Conservation (phyloP, 2,888 invertebrate genomes). For the Eubasilissa splendida region DNA sequence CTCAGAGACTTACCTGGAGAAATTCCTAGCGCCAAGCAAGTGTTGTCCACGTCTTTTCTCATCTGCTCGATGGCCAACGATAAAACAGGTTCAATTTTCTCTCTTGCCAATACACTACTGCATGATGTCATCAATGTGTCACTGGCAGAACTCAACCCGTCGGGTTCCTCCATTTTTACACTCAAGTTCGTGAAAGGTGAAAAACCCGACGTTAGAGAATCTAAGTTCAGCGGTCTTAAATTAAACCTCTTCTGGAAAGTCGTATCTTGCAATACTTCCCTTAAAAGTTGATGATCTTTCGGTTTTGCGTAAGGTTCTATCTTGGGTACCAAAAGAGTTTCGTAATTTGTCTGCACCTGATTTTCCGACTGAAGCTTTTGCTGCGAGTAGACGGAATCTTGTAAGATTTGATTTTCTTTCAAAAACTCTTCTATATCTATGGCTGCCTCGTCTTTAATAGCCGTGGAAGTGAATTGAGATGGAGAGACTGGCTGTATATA, state of each 20-base stretch:
- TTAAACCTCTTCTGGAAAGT: constrained; percentile 89
- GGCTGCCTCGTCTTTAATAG: constrained; percentile 73
- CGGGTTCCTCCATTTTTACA: constrained; percentile 80
- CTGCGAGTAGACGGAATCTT: constrained; percentile 62
- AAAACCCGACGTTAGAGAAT: constrained; percentile 72
- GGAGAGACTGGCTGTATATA: constrained; percentile 61
- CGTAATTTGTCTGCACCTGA: constrained; percentile 63
- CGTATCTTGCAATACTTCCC: constrained; percentile 88
- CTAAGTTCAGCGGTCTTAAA: constrained; percentile 83
- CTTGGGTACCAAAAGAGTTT: constrained; percentile 66
- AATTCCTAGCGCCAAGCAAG: constrained; percentile 88
- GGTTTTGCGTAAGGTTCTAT: constrained; percentile 71
- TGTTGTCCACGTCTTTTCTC: constrained; percentile 87
- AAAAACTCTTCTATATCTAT: constrained; percentile 76
- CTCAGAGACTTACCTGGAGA: constrained; percentile 81
- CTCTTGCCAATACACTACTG: constrained; percentile 76
- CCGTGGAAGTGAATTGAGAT: constrained; percentile 61
- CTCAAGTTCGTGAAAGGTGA: constrained; percentile 68
- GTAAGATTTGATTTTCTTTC: constrained; percentile 73
- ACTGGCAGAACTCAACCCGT: constrained; percentile 65
- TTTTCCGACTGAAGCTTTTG: constrained; percentile 64
- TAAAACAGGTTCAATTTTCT: constrained; percentile 87
- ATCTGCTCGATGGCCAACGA: constrained; percentile 90
- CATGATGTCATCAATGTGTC: constrained; percentile 67
- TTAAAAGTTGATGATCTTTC: constrained; percentile 82